Percentiles rank a stretch among this genome's conserved stretches.
Conservation (phyloP, 2,797 vertebrate genomes). For the Sphenopsis melanotis region DNA sequence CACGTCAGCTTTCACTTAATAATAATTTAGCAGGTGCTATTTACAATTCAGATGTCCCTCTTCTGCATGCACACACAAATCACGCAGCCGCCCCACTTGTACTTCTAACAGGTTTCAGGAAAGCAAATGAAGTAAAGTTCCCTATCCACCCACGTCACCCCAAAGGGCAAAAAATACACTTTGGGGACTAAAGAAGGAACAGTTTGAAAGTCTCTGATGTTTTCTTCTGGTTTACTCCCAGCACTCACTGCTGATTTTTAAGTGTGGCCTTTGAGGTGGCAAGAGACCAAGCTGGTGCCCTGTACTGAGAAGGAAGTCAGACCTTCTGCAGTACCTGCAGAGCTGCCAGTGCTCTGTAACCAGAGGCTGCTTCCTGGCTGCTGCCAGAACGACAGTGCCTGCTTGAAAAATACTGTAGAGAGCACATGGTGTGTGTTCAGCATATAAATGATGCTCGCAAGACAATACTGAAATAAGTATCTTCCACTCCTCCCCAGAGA, state of each 20-base stretch:
- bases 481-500: slow-evolving; percentile 17
- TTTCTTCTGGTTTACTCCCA: not conserved
- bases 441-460: slow-evolving; percentile 35
- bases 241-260: slow-evolving; percentile 34
- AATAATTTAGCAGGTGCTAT: slow-evolving; percentile 49
- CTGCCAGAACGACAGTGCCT: not conserved
- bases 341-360: slow-evolving; percentile 33
- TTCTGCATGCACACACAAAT: slow-evolving; percentile 10
- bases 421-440: slow-evolving; percentile 30
- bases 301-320: slow-evolving; percentile 5
- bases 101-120: slow-evolving; percentile 8
- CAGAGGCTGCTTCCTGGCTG: slow-evolving; percentile 31
- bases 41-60: slow-evolving; percentile 34
- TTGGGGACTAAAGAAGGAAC: not conserved
- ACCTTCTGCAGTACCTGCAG: slow-evolving; percentile 40
- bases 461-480: slow-evolving; percentile 38
- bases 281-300: not conserved
- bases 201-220: not conserved
- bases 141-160: not conserved
- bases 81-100: not conserved
- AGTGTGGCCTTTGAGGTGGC: not conserved
- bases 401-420: slow-evolving; percentile 56
- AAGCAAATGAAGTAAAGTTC: slow-evolving; percentile 12
- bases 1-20: slow-evolving; percentile 20
- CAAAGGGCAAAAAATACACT: not conserved